Evolutionary conservation across 2,113 vertebrate species (phyloP).

Genomic region (Lota lota): DNA sequence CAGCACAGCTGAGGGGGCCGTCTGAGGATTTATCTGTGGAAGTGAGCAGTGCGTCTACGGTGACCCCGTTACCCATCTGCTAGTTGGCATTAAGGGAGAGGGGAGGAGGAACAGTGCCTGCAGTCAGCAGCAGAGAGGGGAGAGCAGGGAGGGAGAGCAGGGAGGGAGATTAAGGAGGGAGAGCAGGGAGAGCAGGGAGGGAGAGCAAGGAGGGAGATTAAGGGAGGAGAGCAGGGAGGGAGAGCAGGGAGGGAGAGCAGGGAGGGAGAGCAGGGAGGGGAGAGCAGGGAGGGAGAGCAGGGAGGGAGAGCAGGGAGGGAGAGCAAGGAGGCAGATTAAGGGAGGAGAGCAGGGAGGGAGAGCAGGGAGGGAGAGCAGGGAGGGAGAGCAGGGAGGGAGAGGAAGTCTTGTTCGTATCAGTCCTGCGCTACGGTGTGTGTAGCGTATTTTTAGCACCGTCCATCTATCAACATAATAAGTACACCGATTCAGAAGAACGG

Average conservation of each 20-base stretch:
- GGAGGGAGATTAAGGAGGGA: no score
- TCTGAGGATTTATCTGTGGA: constrained; percentile 59
- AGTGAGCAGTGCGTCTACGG: constrained; percentile 45
- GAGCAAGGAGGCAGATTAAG: constrained; percentile 17
- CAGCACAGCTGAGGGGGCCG: constrained; percentile 48
- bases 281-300: no score
- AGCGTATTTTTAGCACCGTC: constrained; percentile 53
- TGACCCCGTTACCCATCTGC: constrained; percentile 73
- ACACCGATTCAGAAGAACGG: not conserved
- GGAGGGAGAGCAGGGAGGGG: constrained; percentile 8
- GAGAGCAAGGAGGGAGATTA: no score
- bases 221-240: no score
- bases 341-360: not conserved
- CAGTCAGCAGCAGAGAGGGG: constrained; percentile 71
- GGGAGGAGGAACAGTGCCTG: constrained; percentile 39
- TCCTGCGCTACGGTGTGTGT: not conserved
- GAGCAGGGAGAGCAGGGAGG: not conserved
- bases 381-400: not conserved
- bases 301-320: not conserved
- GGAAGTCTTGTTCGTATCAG: constrained; percentile 33
- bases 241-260: not conserved
- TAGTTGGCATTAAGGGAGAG: constrained; percentile 41
- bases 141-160: no score
- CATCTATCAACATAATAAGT: constrained; percentile 56
- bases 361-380: no score